These are phyloP conservation scores for human (Homo sapiens) DNA, from an alignment of 2,113 vertebrate genomes.

Conservation along the genomic window GRCh38 chr14:53441501-53442000, in stretches of 20 bases:
- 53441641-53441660: slow-evolving; percentile 58
- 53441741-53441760: slow-evolving; percentile 83
- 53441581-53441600: background rate
- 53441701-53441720: slow-evolving; percentile 84
- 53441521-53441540: slow-evolving; percentile 4
- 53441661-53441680: slow-evolving; percentile 62
- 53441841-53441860: slow-evolving; percentile 86
- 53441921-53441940: slow-evolving; percentile 82
- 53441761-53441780: slow-evolving; percentile 80
- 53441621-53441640: slow-evolving; percentile 74
- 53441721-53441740: slow-evolving; percentile 69
- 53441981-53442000: slow-evolving; percentile 76
- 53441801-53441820: slow-evolving; percentile 82
- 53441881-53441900: slow-evolving; percentile 85
- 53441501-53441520: background rate
- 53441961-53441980: slow-evolving; percentile 76
- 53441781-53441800: slow-evolving; percentile 76
- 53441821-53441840: slow-evolving; percentile 80
- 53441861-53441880: slow-evolving; percentile 87
- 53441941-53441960: slow-evolving; percentile 80
- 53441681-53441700: slow-evolving; percentile 79
- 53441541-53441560: slow-evolving; percentile 42
- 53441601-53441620: slow-evolving; percentile 67
- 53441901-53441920: slow-evolving; percentile 85
- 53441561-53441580: slow-evolving; percentile 46